These are phyloP conservation scores for Stigmatopora nigra DNA, from an alignment of 2,113 vertebrate species.

Conservation along the genomic window DNA sequence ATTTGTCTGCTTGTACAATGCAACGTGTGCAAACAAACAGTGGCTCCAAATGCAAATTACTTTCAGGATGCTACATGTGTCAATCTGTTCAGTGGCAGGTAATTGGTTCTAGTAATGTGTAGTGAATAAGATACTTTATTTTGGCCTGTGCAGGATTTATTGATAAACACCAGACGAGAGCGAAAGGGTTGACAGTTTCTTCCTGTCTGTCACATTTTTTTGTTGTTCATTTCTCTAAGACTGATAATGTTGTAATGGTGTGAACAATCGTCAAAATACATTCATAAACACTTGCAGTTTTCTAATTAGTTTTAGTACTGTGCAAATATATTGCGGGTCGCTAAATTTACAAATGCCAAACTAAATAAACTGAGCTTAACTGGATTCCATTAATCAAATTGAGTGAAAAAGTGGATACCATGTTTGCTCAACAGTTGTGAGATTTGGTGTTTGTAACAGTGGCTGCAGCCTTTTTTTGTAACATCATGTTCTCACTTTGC, in stretches of 20 bases:
- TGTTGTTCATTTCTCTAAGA: not conserved
- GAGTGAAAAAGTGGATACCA: too few relatives aligned
- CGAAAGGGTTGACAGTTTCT: conserved; percentile 5
- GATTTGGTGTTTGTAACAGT: too few relatives aligned
- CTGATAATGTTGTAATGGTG: not conserved
- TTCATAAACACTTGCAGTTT: not conserved
- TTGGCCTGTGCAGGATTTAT: conserved; percentile 29
- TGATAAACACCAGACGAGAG: conserved; percentile 17
- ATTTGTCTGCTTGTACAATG: conserved; percentile 44
- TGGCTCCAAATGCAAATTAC: conserved; percentile 32
- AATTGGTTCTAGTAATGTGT: conserved; percentile 30
- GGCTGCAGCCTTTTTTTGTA: too few relatives aligned
- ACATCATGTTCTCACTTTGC: too few relatives aligned
- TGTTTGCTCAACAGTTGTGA: too few relatives aligned
- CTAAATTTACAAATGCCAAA: too few relatives aligned
- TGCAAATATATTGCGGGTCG: not conserved
- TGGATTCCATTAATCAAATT: too few relatives aligned
- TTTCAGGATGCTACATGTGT: conserved; percentile 20
- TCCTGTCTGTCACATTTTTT: conserved; percentile 6
- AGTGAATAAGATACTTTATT: conserved; percentile 26
- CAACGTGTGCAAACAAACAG: conserved; percentile 29
- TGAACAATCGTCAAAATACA: not conserved
- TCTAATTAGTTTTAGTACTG: not conserved
- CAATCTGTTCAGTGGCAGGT: conserved; percentile 20
- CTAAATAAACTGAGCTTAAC: too few relatives aligned